phyloP scores from a whole-genome alignment of 2,113 vertebrate species.

The Ginglymostoma cirratum region DNA sequence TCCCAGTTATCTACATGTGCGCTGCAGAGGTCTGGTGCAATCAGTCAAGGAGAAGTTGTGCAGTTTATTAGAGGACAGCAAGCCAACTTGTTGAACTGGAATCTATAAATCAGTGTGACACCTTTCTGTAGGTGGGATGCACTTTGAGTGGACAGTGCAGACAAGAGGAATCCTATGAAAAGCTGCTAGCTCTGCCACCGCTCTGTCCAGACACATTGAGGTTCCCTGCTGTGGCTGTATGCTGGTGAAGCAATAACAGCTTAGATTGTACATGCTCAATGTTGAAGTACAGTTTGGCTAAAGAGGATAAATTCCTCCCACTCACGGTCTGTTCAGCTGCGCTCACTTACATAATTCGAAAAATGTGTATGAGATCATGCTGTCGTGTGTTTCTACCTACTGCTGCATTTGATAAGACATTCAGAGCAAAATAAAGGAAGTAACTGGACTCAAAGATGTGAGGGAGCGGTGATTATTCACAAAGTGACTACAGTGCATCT shows the following conservation, averaged over 20 bases:
- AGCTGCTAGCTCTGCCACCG: neutral
- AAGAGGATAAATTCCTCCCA: neutral
- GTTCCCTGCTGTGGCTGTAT: neutral
- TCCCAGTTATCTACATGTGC: neutral
- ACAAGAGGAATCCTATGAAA: neutral
- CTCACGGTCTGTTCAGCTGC: neutral
- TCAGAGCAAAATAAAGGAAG: neutral
- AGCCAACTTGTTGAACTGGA: neutral
- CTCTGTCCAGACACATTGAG: neutral
- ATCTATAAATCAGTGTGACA: neutral
- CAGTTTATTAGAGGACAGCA: neutral
- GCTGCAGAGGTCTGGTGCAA: too few species aligned
- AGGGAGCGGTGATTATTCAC: neutral
- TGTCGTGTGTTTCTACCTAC: neutral
- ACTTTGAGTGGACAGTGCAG: neutral
- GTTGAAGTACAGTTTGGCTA: neutral
- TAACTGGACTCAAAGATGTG: neutral
- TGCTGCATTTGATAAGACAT: neutral
- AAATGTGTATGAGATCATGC: neutral
- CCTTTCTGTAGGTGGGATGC: neutral
- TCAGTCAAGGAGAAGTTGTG: neutral
- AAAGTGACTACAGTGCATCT: neutral
- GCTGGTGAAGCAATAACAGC: neutral
- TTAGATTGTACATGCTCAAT: neutral
- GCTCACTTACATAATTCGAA: neutral